Base-by-base conservation (phyloP, 2,888 invertebrate genomes). In the Nyleta sp. region DNA sequence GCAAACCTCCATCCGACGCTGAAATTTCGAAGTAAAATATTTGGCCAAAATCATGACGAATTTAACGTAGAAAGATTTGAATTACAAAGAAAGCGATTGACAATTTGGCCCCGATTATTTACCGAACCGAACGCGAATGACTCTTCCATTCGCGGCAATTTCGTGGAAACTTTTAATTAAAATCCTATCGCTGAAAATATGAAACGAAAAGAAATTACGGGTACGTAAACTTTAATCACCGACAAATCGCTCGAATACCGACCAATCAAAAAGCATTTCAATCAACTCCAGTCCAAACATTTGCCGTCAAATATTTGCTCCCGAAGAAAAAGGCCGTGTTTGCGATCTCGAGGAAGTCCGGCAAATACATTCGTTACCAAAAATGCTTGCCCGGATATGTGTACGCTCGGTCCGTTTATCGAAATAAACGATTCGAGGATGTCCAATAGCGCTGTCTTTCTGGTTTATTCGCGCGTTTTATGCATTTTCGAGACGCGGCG, bases 241-340 rank as follows among this genome's bases (percentile, higher is more conserved):
- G 6, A 24, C 28, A 40, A 62, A 62, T 50, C 38, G 50, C 4
- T 64, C 64, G 52, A 17, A 64, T 50, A 52, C 13, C 17, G 24
- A 18, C 31, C 40, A 64, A 64, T 64, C 50, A 52, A 64, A 64
- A 64, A 50, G 52, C 50, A 52, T 40, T 64, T 50, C 52, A 64
- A 64, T 64, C 64, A 64, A 64, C 40, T 42, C n/a, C 3, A 40
- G 18, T 24, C 52, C 52, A 64, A 64, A 64, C 52, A 52, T 64
- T 64, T 52, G 28, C 40, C 40, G 6, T 64, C 50, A 64, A 62
- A 64, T 64, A 52, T 52, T 64, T 64, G 64, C 64, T 18, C 4
- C n/a, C 28, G 35, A 64, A 64, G 50, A 64, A 64, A 64, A 64
- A 64, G 48, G 20, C 28, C 18, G 50, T 64, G 28, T 64, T 64